Conservation (phyloP, 2,113 vertebrate species). For the Zosterops lateralis region DNA sequence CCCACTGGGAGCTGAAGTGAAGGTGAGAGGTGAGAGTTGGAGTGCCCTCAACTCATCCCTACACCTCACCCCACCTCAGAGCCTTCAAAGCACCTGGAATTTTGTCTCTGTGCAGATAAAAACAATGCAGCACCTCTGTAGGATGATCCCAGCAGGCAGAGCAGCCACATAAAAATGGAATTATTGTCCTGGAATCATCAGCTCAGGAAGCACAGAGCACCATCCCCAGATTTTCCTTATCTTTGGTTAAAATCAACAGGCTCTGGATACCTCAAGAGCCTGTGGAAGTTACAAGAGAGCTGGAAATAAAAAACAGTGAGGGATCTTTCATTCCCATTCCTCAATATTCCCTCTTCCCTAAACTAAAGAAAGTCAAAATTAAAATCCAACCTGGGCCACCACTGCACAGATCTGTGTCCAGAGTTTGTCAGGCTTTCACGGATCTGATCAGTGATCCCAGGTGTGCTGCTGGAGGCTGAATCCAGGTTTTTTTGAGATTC, state of each 20-base stretch:
- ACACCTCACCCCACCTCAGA: accelerated
- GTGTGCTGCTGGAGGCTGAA: neutral
- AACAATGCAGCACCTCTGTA: neutral
- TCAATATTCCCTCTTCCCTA: neutral
- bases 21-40: neutral
- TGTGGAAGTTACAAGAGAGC: neutral
- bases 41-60: neutral
- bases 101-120: neutral
- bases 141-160: neutral
- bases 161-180: neutral
- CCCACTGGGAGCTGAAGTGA: no score
- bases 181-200: neutral
- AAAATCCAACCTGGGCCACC: neutral
- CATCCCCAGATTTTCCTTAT: neutral
- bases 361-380: neutral
- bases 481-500: neutral
- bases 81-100: neutral
- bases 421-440: neutral
- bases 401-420: neutral
- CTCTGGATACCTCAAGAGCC: neutral
- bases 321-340: neutral
- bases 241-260: neutral
- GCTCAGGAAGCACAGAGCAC: neutral
- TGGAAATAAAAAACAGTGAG: neutral
- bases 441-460: neutral